Conservation (phyloP, 2,888 invertebrate genomes). For the Falcaria lacertinaria region DNA sequence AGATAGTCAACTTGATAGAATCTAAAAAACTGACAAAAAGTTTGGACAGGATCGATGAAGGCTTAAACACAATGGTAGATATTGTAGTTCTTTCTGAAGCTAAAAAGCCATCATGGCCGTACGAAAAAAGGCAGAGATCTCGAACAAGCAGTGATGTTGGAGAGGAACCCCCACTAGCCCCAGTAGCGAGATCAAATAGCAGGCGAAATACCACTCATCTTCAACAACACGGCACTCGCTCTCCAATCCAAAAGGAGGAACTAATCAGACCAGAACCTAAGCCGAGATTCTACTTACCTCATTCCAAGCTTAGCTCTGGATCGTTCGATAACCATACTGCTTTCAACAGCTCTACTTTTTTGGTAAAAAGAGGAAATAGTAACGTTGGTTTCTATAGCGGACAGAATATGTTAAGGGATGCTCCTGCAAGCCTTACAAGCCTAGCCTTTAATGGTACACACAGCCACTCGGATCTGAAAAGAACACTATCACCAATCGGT, state of each 20-base stretch:
- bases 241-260: constrained; percentile 44
- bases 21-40: constrained; percentile 85
- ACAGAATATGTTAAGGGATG: constrained; percentile 66
- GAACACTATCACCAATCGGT: constrained; percentile 61
- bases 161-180: constrained; percentile 59
- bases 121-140: constrained; percentile 63
- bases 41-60: constrained; percentile 87
- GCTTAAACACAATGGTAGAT: constrained; percentile 85
- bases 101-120: constrained; percentile 60
- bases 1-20: constrained; percentile 78
- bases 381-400: constrained; percentile 84
- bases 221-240: constrained; percentile 47
- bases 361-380: constrained; percentile 81
- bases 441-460: constrained; percentile 65
- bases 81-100: constrained; percentile 83
- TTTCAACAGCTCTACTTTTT: constrained; percentile 76
- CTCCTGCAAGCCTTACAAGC: constrained; percentile 72
- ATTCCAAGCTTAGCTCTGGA: constrained; percentile 49
- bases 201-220: constrained; percentile 32
- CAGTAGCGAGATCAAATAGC: constrained; percentile 53
- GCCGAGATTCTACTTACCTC: constrained; percentile 58
- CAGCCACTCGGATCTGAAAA: constrained; percentile 67
- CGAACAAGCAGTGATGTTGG: constrained; percentile 62
- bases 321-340: constrained; percentile 54
- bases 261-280: constrained; percentile 47